Evolutionary conservation across 2,797 vertebrate genomes (phyloP).

Genomic region (Epinephelus malabaricus): DNA sequence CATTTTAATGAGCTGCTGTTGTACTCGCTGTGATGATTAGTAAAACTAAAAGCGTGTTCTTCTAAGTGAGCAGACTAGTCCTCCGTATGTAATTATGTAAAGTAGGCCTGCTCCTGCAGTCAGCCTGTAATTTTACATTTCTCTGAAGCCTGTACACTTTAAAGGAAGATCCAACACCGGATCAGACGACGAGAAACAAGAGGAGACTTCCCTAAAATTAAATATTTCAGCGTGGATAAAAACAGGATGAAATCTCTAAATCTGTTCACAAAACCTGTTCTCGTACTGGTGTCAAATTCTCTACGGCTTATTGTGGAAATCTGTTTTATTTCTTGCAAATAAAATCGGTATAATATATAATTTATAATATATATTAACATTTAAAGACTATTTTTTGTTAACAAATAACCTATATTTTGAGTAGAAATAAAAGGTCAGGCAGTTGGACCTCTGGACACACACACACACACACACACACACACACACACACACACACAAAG

Average conservation of each 20-base stretch:
- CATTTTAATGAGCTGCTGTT: conserved; percentile 64
- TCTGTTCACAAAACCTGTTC: neutral
- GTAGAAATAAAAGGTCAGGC: conserved; percentile 11
- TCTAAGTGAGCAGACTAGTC: conserved; percentile 70
- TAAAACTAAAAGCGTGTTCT: conserved; percentile 73
- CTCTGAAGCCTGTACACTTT: conserved; percentile 36
- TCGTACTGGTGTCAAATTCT: conserved; percentile 20
- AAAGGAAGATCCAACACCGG: conserved; percentile 15
- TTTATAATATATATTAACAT: neutral
- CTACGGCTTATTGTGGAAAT: neutral
- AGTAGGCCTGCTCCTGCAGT: conserved; percentile 53
- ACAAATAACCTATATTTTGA: neutral
- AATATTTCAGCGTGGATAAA: conserved; percentile 7
- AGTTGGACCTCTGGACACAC: conserved; percentile 31
- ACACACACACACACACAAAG: conserved; percentile 58
- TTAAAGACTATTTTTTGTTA: neutral
- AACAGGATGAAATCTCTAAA: neutral
- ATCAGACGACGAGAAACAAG: conserved; percentile 10
- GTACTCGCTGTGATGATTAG: conserved; percentile 56
- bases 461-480: conserved; percentile 43
- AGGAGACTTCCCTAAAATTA: conserved; percentile 2
- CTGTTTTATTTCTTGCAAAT: neutral
- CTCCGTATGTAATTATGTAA: conserved; percentile 68
- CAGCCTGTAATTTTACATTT: conserved; percentile 53
- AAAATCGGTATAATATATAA: neutral